Percentiles rank a stretch among this genome's conserved stretches.
These are phyloP conservation scores for Pseudomyrmex cubaensis DNA, from an alignment of 1,140 invertebrate species.

Conservation along the genomic window DNA sequence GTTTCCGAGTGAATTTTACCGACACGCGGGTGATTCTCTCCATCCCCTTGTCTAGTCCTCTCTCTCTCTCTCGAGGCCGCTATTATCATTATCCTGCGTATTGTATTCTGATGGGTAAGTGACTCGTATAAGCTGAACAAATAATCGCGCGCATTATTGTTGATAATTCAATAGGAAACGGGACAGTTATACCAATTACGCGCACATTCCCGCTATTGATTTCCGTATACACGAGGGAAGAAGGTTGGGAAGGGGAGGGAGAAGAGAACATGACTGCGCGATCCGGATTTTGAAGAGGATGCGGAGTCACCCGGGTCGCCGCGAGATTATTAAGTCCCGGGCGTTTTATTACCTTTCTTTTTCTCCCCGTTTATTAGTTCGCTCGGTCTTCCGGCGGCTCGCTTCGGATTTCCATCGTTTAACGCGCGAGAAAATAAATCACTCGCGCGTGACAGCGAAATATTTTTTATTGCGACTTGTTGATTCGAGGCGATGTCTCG, in stretches of 20 bases:
- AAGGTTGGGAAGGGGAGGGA: background rate
- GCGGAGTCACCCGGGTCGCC: conserved; percentile 3
- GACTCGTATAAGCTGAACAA: conserved; percentile 16
- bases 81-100: conserved; percentile 42
- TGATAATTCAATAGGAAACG: conserved; percentile 56
- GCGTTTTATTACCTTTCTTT: conserved; percentile 44
- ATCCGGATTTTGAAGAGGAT: conserved; percentile 23
- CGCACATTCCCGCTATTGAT: conserved; percentile 57
- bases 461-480: conserved; percentile 43
- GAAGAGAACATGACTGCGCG: conserved; percentile 15
- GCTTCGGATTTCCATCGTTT: background rate
- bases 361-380: conserved; percentile 33
- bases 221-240: conserved; percentile 35
- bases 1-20: conserved; percentile 21
- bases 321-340: conserved; percentile 49
- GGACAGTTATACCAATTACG: conserved; percentile 55
- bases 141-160: conserved; percentile 51
- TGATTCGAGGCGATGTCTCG: conserved; percentile 6
- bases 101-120: conserved; percentile 35
- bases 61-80: background rate
- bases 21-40: background rate
- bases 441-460: conserved; percentile 16
- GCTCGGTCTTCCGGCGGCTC: background rate
- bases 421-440: conserved; percentile 33
- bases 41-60: background rate